Base-by-base conservation (phyloP, 2,113 vertebrate genomes). In the Leucosticte australis region DNA sequence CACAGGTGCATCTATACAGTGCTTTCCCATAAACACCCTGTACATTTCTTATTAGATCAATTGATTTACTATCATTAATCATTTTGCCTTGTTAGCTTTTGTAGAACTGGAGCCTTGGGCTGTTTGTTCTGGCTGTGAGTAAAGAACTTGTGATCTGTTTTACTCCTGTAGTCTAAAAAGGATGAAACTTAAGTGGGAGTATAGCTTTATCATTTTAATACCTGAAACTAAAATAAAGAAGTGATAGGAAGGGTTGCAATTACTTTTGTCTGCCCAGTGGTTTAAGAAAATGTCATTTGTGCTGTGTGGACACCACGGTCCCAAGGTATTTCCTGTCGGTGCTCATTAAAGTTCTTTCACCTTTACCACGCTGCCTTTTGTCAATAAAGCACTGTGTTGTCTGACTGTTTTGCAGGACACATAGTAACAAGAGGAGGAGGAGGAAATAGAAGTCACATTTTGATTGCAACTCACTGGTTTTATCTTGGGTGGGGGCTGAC, bases 381-480 rank as follows among this genome's bases (percentile, higher is more conserved):
- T 92, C 87, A 89, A 76, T 82, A 94, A 71, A 92, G n/a, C 8
- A 0, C 41, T 67, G 31, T 92, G 73, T 73, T 94, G 53, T 74
- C 53, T 63, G 56, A 82, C 47, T 91, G 89, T 89, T 96, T 90
- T 84, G 50, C 64, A 64, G 87, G 77, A 81, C 41, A 82, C 77
- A 47, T 84, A 42, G 83, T 84, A 95, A 90, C 82, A 84, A 68
- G 47, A 82, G 44, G 55, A 52, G 62, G 33, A 77, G 75, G 33
- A 89, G 68, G 86, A 95, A 93, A 53, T 59, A 88, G 70, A 81
- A 89, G 67, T 23, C 79, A 15, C 21, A n/a, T 81, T 96, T 80
- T 70, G 82, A 46, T 90, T 90, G 46, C 76, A 71, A 3, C 28
- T 83, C 1, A 0, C 35, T 76, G 64, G 27, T 73, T 81, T 90